phyloP scores from a whole-genome alignment of 2,113 vertebrate species.

The Phylloscopus whistleri region DNA sequence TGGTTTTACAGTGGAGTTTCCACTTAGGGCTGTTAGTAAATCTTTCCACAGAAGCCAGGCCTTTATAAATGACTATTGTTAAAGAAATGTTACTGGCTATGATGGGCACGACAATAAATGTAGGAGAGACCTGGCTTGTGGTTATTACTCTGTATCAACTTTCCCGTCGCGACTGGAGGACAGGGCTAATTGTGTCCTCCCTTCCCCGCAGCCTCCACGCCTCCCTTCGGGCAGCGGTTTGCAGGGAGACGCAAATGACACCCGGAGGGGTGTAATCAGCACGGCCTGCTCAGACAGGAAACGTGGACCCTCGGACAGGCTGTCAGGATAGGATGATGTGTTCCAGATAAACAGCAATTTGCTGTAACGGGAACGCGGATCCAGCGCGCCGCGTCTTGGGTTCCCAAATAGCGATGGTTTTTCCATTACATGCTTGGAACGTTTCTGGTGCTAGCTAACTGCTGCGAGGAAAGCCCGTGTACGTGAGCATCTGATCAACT shows the following conservation, averaged over 20 bases:
- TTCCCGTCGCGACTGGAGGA: background rate
- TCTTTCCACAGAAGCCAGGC: constrained; percentile 63
- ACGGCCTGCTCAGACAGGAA: background rate
- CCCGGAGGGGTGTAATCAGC: background rate
- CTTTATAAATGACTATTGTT: constrained; percentile 26
- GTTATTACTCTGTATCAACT: background rate
- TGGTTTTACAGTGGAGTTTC: constrained; percentile 59
- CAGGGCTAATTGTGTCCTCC: background rate
- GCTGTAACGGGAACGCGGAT: background rate
- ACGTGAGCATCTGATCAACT: constrained; percentile 18
- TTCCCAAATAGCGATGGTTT: constrained; percentile 4
- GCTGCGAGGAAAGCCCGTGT: background rate
- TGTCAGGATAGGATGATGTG: background rate
- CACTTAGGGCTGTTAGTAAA: constrained; percentile 46
- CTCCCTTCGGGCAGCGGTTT: background rate
- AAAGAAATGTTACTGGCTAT: background rate
- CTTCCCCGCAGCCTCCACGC: background rate
- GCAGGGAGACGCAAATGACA: background rate
- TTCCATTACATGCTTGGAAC: constrained; percentile 11
- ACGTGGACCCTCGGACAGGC: background rate
- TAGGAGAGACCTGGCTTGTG: constrained; percentile 8
- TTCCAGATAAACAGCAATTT: constrained; percentile 4
- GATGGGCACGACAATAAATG: background rate
- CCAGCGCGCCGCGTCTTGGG: background rate
- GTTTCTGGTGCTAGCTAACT: background rate